These are phyloP conservation scores for Indicator indicator DNA, from an alignment of 2,113 vertebrate species.

Conservation along the genomic window DNA sequence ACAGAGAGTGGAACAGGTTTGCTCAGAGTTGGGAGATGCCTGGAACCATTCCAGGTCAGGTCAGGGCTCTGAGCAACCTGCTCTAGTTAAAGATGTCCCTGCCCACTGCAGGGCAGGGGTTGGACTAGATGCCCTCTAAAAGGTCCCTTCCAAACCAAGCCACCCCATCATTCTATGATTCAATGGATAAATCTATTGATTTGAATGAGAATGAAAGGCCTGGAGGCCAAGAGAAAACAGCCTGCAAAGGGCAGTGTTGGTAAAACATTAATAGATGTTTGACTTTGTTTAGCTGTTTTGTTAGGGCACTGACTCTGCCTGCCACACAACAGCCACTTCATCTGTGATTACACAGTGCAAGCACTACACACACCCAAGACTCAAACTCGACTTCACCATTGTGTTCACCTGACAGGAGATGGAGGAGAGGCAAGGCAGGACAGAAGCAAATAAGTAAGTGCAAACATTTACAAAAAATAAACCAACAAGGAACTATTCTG, in stretches of 20 bases:
- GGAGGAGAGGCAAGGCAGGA: neutral
- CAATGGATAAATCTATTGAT: neutral
- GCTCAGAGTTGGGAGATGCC: too few relatives aligned
- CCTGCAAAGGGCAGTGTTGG: accelerated
- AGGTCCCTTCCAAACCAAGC: neutral
- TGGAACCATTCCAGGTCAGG: too few relatives aligned
- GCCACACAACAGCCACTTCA: neutral
- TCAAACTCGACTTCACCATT: neutral
- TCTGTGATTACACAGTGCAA: accelerated
- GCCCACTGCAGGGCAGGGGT: too few relatives aligned
- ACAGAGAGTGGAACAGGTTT: too few relatives aligned
- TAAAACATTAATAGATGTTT: neutral
- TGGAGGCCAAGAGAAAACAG: neutral
- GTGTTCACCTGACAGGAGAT: neutral
- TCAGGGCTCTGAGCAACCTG: too few relatives aligned
- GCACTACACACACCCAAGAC: neutral
- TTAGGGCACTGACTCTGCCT: neutral
- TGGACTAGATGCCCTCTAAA: neutral
- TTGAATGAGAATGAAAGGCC: neutral
- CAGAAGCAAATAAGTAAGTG: neutral
- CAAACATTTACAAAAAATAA: neutral
- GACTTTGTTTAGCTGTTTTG: neutral
- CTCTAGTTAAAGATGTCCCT: too few relatives aligned
- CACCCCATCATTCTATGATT: neutral
- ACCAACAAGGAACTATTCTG: neutral